A percentile compares a stretch with the other conserved stretches of the same genome.
Evolutionary conservation across 2,888 invertebrate species (phyloP).

Genomic region (Parasteatoda lunata): DNA sequence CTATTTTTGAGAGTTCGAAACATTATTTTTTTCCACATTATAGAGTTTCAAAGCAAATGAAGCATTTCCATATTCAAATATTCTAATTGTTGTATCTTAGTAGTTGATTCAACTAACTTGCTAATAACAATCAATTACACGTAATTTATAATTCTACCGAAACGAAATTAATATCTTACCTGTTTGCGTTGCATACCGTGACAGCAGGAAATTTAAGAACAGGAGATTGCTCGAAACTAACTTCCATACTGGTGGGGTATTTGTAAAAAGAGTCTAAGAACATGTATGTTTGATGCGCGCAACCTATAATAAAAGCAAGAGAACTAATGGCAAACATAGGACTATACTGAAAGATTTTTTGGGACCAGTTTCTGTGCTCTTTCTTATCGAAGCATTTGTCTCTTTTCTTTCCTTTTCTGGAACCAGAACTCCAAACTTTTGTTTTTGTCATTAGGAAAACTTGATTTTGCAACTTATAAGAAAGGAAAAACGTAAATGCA

Average conservation of each 20-base stretch:
- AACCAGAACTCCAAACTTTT: not conserved
- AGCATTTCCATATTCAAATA: too few relatives aligned
- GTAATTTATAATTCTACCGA: too few relatives aligned
- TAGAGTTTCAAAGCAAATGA: too few relatives aligned
- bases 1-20: too few relatives aligned
- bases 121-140: too few relatives aligned
- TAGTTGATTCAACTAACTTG: too few relatives aligned
- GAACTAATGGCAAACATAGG: not conserved
- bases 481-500: not conserved
- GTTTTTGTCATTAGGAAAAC: not conserved
- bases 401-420: not conserved
- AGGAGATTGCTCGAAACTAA: not conserved
- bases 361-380: not conserved
- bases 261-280: not conserved
- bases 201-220: not conserved
- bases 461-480: not conserved
- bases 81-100: too few relatives aligned
- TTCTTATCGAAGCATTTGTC: not conserved
- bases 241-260: not conserved
- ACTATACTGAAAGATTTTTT: not conserved
- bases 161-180: not conserved
- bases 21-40: too few relatives aligned
- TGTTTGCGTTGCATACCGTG: conserved; percentile 11
- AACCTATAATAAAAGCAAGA: not conserved
- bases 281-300: not conserved